Evolutionary conservation across 2,797 vertebrate species (phyloP).

Genomic region (Acrossocheilus fasciatus): DNA sequence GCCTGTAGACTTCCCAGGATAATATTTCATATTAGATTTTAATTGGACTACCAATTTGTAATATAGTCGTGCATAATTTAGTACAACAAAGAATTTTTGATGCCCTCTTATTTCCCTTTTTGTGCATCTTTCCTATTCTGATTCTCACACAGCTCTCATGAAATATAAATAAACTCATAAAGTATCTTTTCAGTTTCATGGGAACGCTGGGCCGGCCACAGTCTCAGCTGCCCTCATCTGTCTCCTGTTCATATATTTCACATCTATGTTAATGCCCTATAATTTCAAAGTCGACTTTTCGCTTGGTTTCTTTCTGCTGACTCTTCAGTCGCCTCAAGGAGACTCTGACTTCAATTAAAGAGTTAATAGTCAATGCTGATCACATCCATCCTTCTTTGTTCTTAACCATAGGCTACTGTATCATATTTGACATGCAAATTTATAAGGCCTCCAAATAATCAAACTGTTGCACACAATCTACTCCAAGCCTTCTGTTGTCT

Average conservation of each 20-base stretch:
- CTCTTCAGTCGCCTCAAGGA: background rate
- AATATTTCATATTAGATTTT: conserved; percentile 61
- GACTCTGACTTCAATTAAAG: background rate
- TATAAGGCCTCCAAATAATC: background rate
- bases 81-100: conserved; percentile 50
- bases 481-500: background rate
- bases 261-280: conserved; percentile 13
- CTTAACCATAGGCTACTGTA: background rate
- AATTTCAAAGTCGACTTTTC: background rate
- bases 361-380: conserved; percentile 13
- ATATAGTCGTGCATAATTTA: conserved; percentile 63
- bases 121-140: conserved; percentile 24
- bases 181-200: conserved; percentile 52
- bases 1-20: conserved; percentile 48
- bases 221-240: background rate
- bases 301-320: conserved; percentile 9
- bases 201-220: background rate
- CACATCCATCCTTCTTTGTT: background rate
- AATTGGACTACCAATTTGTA: conserved; percentile 60
- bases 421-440: background rate
- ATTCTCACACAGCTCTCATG: conserved; percentile 44
- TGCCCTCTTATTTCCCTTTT: conserved; percentile 41
- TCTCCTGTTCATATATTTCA: background rate
- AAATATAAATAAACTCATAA: conserved; percentile 63
- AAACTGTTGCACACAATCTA: background rate